Evolutionary conservation across 2,113 vertebrate species (phyloP).

Genomic region (Petrocephalus microphthalmus): DNA sequence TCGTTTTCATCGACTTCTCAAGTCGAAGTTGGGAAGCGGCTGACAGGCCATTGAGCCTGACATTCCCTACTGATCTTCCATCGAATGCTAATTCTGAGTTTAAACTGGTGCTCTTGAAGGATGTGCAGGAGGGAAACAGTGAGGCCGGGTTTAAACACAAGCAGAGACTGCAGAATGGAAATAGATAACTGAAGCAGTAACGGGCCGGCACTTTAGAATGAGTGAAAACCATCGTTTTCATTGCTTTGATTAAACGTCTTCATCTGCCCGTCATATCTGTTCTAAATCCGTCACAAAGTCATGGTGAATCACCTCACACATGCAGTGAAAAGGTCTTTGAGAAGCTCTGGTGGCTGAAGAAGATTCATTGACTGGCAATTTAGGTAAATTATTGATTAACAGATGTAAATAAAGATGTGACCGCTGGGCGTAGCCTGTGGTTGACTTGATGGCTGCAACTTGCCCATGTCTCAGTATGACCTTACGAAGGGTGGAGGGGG

Average conservation of each 20-base stretch:
- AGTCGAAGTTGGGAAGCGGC: neutral
- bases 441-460: neutral
- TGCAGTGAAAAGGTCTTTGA: neutral
- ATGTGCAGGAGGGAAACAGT: neutral
- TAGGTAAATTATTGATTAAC: neutral
- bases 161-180: neutral
- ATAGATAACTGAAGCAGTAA: neutral
- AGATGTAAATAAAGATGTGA: neutral
- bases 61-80: neutral
- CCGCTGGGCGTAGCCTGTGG: neutral
- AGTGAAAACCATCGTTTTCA: neutral
- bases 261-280: neutral
- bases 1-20: neutral
- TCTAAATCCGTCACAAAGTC: neutral
- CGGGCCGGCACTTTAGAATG: neutral
- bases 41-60: neutral
- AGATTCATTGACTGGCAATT: neutral
- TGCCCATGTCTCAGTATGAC: neutral
- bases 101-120: neutral
- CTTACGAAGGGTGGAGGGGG: neutral
- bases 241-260: neutral
- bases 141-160: neutral
- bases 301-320: neutral
- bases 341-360: neutral
- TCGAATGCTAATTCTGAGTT: neutral